Evolutionary conservation across 1,140 invertebrate genomes (phyloP).

Genomic region (Andrena cerasifolii): DNA sequence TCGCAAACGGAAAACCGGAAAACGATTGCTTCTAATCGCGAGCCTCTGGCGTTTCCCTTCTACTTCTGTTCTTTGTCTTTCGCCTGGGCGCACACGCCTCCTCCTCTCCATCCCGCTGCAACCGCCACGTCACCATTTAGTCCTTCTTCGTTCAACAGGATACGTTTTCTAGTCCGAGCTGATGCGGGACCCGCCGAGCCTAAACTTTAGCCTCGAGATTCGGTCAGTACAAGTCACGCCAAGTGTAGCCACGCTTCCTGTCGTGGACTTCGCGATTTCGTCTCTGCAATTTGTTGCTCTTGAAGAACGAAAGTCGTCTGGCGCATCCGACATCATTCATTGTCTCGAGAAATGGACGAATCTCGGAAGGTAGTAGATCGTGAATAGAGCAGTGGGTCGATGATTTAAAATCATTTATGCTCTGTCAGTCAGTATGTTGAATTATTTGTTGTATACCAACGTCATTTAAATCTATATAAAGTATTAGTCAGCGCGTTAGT

Average conservation of each 20-base stretch:
- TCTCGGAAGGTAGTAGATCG: no score
- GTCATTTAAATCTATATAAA: no score
- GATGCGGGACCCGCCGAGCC: not conserved
- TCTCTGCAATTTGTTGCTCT: slow-evolving; percentile 40
- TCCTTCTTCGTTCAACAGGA: not conserved
- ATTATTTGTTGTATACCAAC: no score
- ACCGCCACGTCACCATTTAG: slow-evolving; percentile 3
- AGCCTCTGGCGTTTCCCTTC: slow-evolving; percentile 35
- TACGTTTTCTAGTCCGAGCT: not conserved
- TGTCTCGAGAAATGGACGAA: no score
- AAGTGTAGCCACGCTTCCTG: slow-evolving; percentile 50
- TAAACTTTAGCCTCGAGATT: not conserved
- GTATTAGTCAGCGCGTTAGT: no score
- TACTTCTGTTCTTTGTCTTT: slow-evolving; percentile 61
- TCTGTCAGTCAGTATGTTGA: no score
- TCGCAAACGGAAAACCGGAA: slow-evolving; percentile 79
- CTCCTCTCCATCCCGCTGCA: no score
- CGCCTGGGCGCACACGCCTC: not conserved
- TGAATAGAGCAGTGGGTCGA: no score
- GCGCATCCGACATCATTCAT: no score
- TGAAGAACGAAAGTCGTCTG: not conserved
- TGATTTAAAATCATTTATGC: no score
- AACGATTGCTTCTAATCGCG: slow-evolving; percentile 68
- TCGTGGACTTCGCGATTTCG: slow-evolving; percentile 21
- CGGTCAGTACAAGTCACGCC: slow-evolving; percentile 47